Conservation (phyloP, 2,113 vertebrate genomes). For the Rana temporaria region DNA sequence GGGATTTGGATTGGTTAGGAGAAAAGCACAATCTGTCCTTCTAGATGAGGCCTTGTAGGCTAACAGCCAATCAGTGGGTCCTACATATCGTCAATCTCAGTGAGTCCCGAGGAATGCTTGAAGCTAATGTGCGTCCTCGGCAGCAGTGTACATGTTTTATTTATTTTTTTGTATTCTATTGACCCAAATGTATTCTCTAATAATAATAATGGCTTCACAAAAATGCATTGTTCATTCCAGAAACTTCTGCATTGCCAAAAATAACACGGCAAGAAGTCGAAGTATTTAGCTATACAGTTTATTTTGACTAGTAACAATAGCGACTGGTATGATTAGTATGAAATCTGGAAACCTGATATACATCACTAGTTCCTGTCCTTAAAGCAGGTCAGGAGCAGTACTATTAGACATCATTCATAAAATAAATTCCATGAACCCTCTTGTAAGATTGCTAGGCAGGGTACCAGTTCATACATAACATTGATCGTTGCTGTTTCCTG, state of each 20-base stretch:
- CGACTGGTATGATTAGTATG: not conserved
- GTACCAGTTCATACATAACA: not conserved
- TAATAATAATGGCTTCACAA: too few relatives aligned
- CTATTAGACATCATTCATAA: not conserved
- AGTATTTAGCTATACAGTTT: not conserved
- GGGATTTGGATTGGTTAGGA: too few relatives aligned
- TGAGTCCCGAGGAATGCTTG: too few relatives aligned
- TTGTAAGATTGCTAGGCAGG: not conserved
- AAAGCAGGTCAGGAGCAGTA: not conserved
- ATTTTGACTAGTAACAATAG: not conserved
- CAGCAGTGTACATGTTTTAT: too few relatives aligned
- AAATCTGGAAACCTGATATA: not conserved
- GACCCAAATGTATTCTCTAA: too few relatives aligned
- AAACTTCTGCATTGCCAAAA: not conserved
- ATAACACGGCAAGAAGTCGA: not conserved
- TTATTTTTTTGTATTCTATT: too few relatives aligned
- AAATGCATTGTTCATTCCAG: too few relatives aligned
- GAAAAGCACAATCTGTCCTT: too few relatives aligned
- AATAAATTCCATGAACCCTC: not conserved
- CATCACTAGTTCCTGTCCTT: constrained; percentile 14
- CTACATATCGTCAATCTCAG: too few relatives aligned
- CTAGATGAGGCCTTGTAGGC: too few relatives aligned
- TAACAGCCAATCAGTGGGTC: too few relatives aligned
- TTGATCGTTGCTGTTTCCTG: not conserved
- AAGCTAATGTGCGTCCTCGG: too few relatives aligned